Percentiles rank a stretch among this genome's conserved stretches.
Evolutionary conservation across 2,113 vertebrate species (phyloP).

Genomic region (Vidua chalybeata): DNA sequence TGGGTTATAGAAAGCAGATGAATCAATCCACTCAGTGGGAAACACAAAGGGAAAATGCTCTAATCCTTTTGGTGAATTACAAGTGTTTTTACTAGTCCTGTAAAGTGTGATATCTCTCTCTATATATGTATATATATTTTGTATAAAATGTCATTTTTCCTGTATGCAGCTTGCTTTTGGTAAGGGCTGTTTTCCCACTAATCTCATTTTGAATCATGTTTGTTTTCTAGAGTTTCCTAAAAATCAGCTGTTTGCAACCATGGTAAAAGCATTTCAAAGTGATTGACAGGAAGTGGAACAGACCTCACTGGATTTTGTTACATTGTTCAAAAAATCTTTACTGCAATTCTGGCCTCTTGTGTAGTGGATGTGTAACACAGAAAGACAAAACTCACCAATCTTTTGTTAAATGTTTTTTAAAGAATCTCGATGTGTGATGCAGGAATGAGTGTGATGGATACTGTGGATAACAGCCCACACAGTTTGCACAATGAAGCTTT

Average conservation of each 20-base stretch:
- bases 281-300: not conserved
- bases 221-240: not conserved
- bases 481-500: not conserved
- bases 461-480: not conserved
- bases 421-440: rapidly evolving
- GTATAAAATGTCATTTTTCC: not conserved
- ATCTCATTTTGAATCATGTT: not conserved
- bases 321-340: not conserved
- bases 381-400: not conserved
- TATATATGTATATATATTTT: not conserved
- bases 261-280: not conserved
- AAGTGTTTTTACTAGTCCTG: not conserved
- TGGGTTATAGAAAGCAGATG: not conserved
- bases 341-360: not conserved
- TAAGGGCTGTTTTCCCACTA: not conserved
- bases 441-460: not conserved
- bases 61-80: not conserved
- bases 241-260: not conserved
- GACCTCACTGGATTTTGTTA: not conserved
- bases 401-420: not conserved
- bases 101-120: not conserved
- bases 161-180: not conserved
- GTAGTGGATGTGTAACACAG: not conserved
- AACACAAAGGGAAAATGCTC: not conserved
- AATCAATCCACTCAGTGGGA: not conserved